phyloP scores from a whole-genome alignment of 1,140 invertebrate species.

The Drosophila parabipectinata region DNA sequence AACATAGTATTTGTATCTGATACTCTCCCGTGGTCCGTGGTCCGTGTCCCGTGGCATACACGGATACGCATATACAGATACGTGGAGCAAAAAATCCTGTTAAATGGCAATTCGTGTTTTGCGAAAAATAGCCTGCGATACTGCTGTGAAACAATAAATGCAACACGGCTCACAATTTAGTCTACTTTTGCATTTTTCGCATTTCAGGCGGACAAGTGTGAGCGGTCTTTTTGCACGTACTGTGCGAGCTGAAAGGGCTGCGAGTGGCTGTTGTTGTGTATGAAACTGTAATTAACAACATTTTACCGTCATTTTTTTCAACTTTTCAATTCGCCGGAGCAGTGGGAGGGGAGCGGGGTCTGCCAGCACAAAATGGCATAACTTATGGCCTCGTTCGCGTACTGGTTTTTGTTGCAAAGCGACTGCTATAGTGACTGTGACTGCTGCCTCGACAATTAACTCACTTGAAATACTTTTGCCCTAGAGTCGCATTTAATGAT shows the following conservation, averaged over 20 bases:
- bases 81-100: constrained; percentile 36
- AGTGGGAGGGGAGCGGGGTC: neutral
- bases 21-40: constrained; percentile 27
- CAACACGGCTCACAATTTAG: constrained; percentile 53
- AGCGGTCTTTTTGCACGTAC: constrained; percentile 61
- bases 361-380: constrained; percentile 71
- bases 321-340: constrained; percentile 38
- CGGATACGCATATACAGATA: constrained; percentile 15
- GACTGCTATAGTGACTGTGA: constrained; percentile 19
- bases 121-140: neutral
- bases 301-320: constrained; percentile 61
- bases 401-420: constrained; percentile 9
- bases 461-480: constrained; percentile 70
- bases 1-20: constrained; percentile 35
- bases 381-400: constrained; percentile 71
- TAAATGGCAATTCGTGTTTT: constrained; percentile 74
- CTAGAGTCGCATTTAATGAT: constrained; percentile 67
- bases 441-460: constrained; percentile 60
- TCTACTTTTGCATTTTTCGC: constrained; percentile 55
- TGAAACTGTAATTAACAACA: constrained; percentile 81
- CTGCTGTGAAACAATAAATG: constrained; percentile 32
- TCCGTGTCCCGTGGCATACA: constrained; percentile 14
- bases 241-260: constrained; percentile 40
- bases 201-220: constrained; percentile 52
- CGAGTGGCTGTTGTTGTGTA: constrained; percentile 58